These are phyloP conservation scores for Xiphophorus hellerii DNA, from an alignment of 2,113 vertebrate genomes.

Conservation along the genomic window DNA sequence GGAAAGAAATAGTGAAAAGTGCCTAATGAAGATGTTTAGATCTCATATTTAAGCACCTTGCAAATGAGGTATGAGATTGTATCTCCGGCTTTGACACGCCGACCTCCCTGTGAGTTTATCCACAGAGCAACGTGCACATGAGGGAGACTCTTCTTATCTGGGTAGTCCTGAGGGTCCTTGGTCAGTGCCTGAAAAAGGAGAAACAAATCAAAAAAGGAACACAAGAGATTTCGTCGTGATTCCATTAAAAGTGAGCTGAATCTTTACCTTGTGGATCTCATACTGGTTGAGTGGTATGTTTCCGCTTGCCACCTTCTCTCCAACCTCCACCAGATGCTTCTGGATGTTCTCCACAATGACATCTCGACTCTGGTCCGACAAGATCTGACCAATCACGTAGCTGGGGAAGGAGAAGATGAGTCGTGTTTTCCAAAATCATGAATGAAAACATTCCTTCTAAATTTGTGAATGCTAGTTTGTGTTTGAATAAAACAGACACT, in stretches of 20 bases:
- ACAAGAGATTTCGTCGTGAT: not conserved
- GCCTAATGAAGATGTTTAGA: not conserved
- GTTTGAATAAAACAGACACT: not conserved
- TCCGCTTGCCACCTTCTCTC: constrained; percentile 88
- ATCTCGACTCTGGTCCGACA: constrained; percentile 94
- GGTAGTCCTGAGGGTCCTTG: constrained; percentile 98
- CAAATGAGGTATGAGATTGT: constrained; percentile 96
- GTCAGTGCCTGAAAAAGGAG: constrained; percentile 85
- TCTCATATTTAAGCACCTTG: constrained; percentile 81
- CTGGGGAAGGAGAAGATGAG: constrained; percentile 68
- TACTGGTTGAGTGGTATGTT: constrained; percentile 86
- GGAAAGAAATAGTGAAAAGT: not conserved
- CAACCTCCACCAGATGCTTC: constrained; percentile 89
- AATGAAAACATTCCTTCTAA: not conserved
- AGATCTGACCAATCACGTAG: constrained; percentile 94
- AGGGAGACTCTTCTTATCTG: constrained; percentile 94
- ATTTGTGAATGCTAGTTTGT: not conserved
- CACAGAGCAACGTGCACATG: constrained; percentile 98
- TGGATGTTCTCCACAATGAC: constrained; percentile 97
- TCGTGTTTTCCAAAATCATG: not conserved
- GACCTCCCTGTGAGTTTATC: constrained; percentile 96
- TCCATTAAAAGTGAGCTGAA: not conserved
- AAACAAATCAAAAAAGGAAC: not conserved
- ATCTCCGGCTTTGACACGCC: constrained; percentile 93
- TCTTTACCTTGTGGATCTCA: constrained; percentile 95